These are phyloP conservation scores for Frieseomelitta varia DNA, from an alignment of 1,140 invertebrate species.

Conservation along the genomic window DNA sequence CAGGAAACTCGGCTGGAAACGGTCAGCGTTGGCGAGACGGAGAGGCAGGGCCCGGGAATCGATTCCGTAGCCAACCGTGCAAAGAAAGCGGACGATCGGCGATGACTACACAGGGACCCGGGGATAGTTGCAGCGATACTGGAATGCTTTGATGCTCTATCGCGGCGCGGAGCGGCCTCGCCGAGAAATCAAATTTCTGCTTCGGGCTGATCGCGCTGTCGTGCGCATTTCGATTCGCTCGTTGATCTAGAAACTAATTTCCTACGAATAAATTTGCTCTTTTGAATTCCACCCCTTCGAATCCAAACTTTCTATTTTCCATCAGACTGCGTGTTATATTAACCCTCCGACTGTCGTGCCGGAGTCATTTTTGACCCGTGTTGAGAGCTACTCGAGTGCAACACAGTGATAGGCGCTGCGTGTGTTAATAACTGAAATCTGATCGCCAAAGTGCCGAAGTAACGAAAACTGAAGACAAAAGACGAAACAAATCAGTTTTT, in stretches of 20 bases:
- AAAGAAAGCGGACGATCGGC: not conserved
- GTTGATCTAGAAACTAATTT: not conserved
- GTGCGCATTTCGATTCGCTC: not conserved
- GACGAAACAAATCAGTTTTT: too few relatives aligned
- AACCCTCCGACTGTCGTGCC: too few relatives aligned
- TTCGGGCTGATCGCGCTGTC: not conserved
- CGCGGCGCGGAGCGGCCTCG: not conserved
- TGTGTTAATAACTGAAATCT: too few relatives aligned
- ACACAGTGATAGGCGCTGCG: too few relatives aligned
- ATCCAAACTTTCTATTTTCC: not conserved
- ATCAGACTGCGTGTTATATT: too few relatives aligned
- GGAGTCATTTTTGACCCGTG: too few relatives aligned
- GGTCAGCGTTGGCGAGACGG: not conserved
- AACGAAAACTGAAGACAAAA: too few relatives aligned
- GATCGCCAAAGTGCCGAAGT: too few relatives aligned
- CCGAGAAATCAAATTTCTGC: not conserved
- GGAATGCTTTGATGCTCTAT: constrained; percentile 12
- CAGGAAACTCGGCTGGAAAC: not conserved
- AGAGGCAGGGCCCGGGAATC: not conserved
- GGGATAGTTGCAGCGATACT: not conserved
- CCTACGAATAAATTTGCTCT: not conserved
- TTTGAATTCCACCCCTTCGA: too few relatives aligned
- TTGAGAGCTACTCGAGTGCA: too few relatives aligned
- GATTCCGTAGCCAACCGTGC: not conserved
- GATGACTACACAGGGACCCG: not conserved